Percentiles rank a stretch among this genome's conserved stretches.
Evolutionary conservation across 2,797 vertebrate genomes (phyloP).

Genomic region (Sebastes trivittatus): DNA sequence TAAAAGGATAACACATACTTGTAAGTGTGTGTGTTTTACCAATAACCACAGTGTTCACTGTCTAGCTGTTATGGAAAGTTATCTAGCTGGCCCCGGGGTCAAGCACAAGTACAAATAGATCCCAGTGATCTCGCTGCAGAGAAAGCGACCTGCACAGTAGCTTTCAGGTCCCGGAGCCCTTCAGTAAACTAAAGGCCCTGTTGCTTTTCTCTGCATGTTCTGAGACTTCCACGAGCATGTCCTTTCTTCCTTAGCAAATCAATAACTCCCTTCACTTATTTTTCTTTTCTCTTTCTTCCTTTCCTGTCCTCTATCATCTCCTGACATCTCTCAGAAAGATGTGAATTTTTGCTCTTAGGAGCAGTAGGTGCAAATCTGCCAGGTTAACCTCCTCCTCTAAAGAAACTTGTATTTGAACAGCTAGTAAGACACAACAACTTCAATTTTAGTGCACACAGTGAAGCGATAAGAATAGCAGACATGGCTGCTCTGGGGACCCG

Average conservation of each 20-base stretch:
- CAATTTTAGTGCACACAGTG: background rate
- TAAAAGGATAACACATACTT: conserved; percentile 58
- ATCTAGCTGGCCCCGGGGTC: conserved; percentile 63
- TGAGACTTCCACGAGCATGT: conserved; percentile 32
- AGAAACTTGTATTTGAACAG: conserved; percentile 24
- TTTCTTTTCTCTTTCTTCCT: conserved; percentile 42
- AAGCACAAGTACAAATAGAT: conserved; percentile 64
- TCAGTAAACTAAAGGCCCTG: conserved; percentile 39
- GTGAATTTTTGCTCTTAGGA: conserved; percentile 37
- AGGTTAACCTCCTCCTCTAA: conserved; percentile 26
- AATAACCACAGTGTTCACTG: conserved; percentile 47
- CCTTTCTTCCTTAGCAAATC: conserved; percentile 48
- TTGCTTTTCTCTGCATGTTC: conserved; percentile 52
- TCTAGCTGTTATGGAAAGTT: conserved; percentile 48
- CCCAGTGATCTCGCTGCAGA: conserved; percentile 41
- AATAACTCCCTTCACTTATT: conserved; percentile 45
- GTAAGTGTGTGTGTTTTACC: conserved; percentile 25
- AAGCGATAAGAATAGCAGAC: conserved; percentile 1
- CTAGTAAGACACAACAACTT: conserved; percentile 5
- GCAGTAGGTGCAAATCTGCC: conserved; percentile 24
- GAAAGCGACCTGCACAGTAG: conserved; percentile 38
- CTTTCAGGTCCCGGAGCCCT: conserved; percentile 34
- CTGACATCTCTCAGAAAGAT: conserved; percentile 33
- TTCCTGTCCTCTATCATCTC: conserved; percentile 32
- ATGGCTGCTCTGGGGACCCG: conserved; percentile 9